phyloP scores from a whole-genome alignment of 2,888 invertebrate genomes.

The Parochlus steinenii region DNA sequence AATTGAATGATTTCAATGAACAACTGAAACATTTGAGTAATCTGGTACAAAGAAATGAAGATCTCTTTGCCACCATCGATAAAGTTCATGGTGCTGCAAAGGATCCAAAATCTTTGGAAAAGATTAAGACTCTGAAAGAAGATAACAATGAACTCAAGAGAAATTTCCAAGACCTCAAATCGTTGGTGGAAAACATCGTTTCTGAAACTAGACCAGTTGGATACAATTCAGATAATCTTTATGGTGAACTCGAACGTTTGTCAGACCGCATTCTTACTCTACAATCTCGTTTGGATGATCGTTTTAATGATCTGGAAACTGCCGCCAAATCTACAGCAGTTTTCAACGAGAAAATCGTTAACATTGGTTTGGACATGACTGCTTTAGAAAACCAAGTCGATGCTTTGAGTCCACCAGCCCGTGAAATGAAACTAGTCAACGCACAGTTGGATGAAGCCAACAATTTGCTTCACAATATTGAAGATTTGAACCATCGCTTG shows the following conservation, averaged over 20 bases:
- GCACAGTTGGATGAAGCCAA: conserved; percentile 69
- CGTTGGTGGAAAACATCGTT: conserved; percentile 54
- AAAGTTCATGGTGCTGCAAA: conserved; percentile 54
- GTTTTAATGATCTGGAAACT: conserved; percentile 63
- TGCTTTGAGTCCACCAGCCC: conserved; percentile 66
- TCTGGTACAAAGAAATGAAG: conserved; percentile 74
- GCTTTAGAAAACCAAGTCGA: conserved; percentile 73
- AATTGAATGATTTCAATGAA: conserved; percentile 71
- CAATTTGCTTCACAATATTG: conserved; percentile 47
- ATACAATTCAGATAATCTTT: conserved; percentile 56
- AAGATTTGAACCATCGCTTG: conserved; percentile 45
- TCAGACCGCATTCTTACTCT: conserved; percentile 62
- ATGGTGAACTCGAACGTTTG: conserved; percentile 60
- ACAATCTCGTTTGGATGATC: conserved; percentile 58
- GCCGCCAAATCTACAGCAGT: conserved; percentile 74
- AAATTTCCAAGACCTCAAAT: conserved; percentile 40
- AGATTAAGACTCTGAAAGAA: conserved; percentile 67
- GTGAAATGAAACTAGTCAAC: conserved; percentile 72
- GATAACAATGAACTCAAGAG: conserved; percentile 63
- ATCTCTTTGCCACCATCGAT: conserved; percentile 52
- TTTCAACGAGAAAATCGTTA: conserved; percentile 77
- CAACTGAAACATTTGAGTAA: conserved; percentile 74
- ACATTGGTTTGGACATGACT: conserved; percentile 54
- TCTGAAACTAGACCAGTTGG: conserved; percentile 59
- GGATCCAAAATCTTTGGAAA: conserved; percentile 70